A percentile compares a stretch with the other conserved stretches of the same genome.
Evolutionary conservation across 2,797 vertebrate species (phyloP).

Genomic region (Bovichtus diacanthus): DNA sequence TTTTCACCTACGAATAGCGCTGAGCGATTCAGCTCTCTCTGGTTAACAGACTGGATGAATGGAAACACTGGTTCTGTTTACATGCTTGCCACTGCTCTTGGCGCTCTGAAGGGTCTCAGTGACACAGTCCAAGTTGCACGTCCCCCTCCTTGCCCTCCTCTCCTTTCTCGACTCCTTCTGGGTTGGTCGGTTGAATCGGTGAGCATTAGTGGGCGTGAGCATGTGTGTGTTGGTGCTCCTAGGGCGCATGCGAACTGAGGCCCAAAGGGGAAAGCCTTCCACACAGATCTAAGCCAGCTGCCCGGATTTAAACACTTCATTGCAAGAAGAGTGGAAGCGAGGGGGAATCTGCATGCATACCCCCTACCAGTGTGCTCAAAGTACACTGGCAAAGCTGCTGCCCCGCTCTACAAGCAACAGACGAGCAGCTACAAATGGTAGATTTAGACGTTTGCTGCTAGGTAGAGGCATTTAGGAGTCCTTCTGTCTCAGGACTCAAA

Average conservation of each 20-base stretch:
- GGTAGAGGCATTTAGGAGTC: conserved; percentile 36
- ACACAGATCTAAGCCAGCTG: conserved; percentile 83
- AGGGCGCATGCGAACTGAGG: conserved; percentile 84
- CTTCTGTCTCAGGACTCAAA: conserved; percentile 34
- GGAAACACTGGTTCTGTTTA: conserved; percentile 62
- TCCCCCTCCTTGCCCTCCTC: conserved; percentile 58
- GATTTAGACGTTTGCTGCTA: conserved; percentile 16
- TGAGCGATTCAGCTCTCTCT: conserved; percentile 19
- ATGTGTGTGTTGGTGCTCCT: conserved; percentile 50
- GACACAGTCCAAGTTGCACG: conserved; percentile 49
- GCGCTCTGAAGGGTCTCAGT: conserved; percentile 46
- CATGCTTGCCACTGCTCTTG: conserved; percentile 48
- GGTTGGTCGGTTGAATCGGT: conserved; percentile 64
- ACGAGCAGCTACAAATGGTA: conserved; percentile 13
- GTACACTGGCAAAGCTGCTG: conserved; percentile 40
- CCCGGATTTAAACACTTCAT: conserved; percentile 74
- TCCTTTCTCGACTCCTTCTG: conserved; percentile 44
- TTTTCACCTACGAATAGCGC: conserved; percentile 33
- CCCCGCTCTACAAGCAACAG: conserved; percentile 39
- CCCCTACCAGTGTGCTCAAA: conserved; percentile 46
- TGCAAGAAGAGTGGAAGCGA: conserved; percentile 54
- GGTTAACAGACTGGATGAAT: conserved; percentile 66
- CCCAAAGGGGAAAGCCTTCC: conserved; percentile 81
- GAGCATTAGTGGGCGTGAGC: conserved; percentile 73
- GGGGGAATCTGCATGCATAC: conserved; percentile 46